Base-by-base conservation (phyloP, 2,888 invertebrate species). In the Dermolepida albohirtum region DNA sequence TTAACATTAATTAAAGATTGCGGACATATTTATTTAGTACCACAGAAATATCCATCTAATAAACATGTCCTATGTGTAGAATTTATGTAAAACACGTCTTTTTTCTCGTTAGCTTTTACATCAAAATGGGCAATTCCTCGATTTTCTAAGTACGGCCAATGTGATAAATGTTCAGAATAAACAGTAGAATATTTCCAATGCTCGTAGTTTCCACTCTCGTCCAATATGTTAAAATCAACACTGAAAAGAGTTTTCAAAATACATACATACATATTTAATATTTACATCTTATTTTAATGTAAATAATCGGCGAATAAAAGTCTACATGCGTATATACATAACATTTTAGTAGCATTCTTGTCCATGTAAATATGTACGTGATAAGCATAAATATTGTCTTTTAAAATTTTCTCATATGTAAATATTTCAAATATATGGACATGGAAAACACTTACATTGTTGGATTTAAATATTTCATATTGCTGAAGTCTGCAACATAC, bases 401-500 rank as follows among this genome's bases (percentile, higher is more conserved):
- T 22, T 22, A 22, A 22, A 22, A 2, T 22, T 22, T 2, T 22
- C 2, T 22, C 22, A 22, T 22, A 22, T 22, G 2, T 22, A 22
- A 22, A 22, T 4, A 22, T 22, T 22, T 22, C 22, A 22, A 22
- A 22, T 22, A 22, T 22, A n/a, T n/a, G n/a, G n/a, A n/a, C 4
- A 34, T 34, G 47, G 12, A 67, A 64, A 12, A 50, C 73, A 86
- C 89, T 87, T 83, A 92, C 92, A 92, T 89, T 14, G 90, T 89
- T 14, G 91, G 91, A 82, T 92, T 91, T 34, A 92, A 82, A 72
- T 85, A 84, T 76, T 87, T 87, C 88, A 90, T 89, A 78, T 92
- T 91, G 76, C 88, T 90, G 76, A 92, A 92, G 82, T 92, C 92
- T 0, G 91, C 89, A n/a, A 91, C 87, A 81, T 86, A 91, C 79